Evolutionary conservation across 1,140 invertebrate species (phyloP).

Genomic region (Pentalonia nigronervosa): DNA sequence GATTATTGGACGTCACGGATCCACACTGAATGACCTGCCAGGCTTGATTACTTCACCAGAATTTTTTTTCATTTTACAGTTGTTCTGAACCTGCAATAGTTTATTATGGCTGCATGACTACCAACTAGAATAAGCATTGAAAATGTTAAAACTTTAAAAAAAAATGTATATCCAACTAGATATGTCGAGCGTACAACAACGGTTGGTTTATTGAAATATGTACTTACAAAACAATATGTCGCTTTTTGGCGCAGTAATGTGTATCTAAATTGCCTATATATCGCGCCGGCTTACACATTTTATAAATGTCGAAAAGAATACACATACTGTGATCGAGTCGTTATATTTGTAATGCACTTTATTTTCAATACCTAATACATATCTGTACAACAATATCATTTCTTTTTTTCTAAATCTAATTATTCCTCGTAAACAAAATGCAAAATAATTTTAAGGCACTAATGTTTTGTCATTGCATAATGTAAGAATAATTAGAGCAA

Average conservation of each 20-base stretch:
- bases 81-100: not conserved
- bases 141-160: not conserved
- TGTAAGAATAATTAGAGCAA: not conserved
- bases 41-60: not conserved
- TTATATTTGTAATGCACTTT: not conserved
- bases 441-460: not conserved
- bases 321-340: not conserved
- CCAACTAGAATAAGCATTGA: not conserved
- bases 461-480: not conserved
- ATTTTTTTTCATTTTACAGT: not conserved
- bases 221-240: not conserved
- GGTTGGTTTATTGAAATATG: not conserved
- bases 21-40: not conserved
- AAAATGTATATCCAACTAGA: not conserved
- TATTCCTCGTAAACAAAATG: not conserved
- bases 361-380: not conserved
- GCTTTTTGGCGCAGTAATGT: not conserved
- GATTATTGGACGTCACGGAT: not conserved
- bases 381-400: not conserved
- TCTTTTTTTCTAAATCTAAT: not conserved
- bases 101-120: not conserved
- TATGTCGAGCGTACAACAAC: not conserved
- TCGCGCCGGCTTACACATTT: not conserved
- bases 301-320: not conserved
- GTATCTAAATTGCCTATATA: not conserved